Evolutionary conservation across 2,888 invertebrate genomes (phyloP).

Genomic region (Drosophila kuntzei): DNA sequence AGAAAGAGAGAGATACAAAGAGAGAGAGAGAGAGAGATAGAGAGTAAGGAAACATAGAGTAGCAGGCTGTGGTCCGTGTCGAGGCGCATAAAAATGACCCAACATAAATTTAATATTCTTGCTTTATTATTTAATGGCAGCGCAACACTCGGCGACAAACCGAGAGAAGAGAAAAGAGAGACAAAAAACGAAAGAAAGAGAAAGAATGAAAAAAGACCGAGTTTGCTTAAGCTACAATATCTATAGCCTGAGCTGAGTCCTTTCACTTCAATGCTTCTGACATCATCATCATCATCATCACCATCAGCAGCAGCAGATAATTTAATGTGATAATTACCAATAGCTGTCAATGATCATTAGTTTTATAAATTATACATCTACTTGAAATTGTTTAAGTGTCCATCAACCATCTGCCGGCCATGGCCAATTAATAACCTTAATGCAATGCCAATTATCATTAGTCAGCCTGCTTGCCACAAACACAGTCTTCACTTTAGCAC

Average conservation of each 20-base stretch:
- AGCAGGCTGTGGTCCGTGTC: conserved; percentile 17
- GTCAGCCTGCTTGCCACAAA: conserved; percentile 33
- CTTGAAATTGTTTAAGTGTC: conserved; percentile 18
- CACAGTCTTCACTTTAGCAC: conserved; percentile 39
- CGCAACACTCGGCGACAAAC: conserved; percentile 35
- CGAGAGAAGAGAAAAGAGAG: background rate
- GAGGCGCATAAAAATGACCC: conserved; percentile 79
- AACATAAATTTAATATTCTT: conserved; percentile 83
- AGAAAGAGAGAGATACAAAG: conserved; percentile 13
- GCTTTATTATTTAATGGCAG: conserved; percentile 82
- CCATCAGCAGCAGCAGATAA: conserved; percentile 18
- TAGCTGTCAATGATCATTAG: conserved; percentile 51
- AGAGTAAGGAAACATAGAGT: background rate
- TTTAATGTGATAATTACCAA: conserved; percentile 38
- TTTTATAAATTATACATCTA: conserved; percentile 13
- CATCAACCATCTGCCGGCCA: conserved; percentile 9
- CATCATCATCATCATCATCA: conserved; percentile 16
- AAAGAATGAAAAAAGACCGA: background rate
- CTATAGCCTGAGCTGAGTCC: conserved; percentile 3
- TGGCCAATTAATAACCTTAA: conserved; percentile 75
- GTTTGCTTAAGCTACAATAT: conserved; percentile 11
- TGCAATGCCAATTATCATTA: conserved; percentile 78
- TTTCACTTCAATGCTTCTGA: conserved; percentile 31
- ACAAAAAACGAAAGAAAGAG: background rate
- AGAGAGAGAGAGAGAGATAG: background rate